Conservation (phyloP, 2,888 invertebrate species). For the Ypsolopha scabrella region DNA sequence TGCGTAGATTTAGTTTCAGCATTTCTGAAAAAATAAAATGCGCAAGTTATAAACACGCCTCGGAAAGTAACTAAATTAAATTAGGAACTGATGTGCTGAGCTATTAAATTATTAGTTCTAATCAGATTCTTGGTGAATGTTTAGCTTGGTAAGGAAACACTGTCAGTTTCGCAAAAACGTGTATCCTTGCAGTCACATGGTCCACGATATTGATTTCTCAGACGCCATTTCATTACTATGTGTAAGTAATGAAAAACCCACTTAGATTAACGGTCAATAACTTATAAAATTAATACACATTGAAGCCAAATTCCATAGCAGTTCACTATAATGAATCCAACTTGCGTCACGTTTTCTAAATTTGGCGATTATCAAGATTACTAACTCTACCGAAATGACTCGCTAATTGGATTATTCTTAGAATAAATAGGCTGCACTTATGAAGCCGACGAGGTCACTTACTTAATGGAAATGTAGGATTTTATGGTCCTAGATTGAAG, state of each 20-base stretch:
- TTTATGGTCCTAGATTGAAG: slow-evolving; percentile 39
- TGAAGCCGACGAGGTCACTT: slow-evolving; percentile 24
- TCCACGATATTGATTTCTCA: slow-evolving; percentile 37
- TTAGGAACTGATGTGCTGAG: background rate
- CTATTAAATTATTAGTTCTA: no score
- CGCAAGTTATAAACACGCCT: no score
- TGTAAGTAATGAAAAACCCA: slow-evolving; percentile 6
- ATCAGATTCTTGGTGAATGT: no score
- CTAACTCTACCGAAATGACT: no score
- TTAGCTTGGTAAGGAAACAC: no score
- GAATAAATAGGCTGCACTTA: no score
- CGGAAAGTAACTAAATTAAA: no score
- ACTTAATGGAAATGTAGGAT: slow-evolving; percentile 54
- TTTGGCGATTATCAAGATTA: no score
- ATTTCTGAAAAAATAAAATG: slow-evolving; percentile 46
- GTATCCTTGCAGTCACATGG: slow-evolving; percentile 21
- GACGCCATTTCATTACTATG: slow-evolving; percentile 29
- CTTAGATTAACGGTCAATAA: slow-evolving; percentile 5
- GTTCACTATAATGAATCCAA: slow-evolving; percentile 1
- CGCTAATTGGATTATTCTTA: no score
- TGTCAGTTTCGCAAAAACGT: no score
- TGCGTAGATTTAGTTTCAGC: slow-evolving; percentile 50
- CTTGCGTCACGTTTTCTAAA: slow-evolving; percentile 10
- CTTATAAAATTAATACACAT: background rate
- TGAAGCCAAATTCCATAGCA: background rate